Base-by-base conservation (phyloP, 2,113 vertebrate species). In the Porphyrio hochstetteri region DNA sequence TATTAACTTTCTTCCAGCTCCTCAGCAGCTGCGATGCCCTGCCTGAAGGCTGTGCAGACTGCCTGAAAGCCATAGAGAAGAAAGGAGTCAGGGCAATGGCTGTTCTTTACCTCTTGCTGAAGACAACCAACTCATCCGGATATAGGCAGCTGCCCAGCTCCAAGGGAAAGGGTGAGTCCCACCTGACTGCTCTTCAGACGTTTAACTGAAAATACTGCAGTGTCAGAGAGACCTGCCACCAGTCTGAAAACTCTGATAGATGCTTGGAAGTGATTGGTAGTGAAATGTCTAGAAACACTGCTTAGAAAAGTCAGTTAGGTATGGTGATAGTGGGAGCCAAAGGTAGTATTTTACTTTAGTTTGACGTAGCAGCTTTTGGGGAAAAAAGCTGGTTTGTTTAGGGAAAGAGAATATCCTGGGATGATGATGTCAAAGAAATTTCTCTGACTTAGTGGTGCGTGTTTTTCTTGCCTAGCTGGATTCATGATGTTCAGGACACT, bases 141-240 rank as follows among this genome's bases (percentile, higher is more conserved):
- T 97, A 97, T 11, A 88, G 18, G 48, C 75, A 95, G 69, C 93
- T 97, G 64, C 97, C 97, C 69, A 97, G 97, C 89, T 97, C 96
- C 70, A 85, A 86, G 74, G 96, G 91, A 59, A 96, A 94, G 40
- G 97, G 97, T 96, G 82, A 90, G 85, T 72, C 19, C 61, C 60
- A 29, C 76, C 27, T 60, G 24, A 16, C 29, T 60, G 75, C 40
- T 15, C 9, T 2, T 46, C 61, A 82, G 10, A 38, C 63, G 1
- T 44, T 92, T 57, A 36, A 11, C 61, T 82, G 64, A 84, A 79
- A 75, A 48, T 40, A 48, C 55, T 82, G 23, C 29, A 46, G 40
- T 46, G 42, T 15, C 29, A 63, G 16, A 50, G 46, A 48, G 11
- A 56, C 29, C 38, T 60, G 36, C 21, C 33, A 67, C 36, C 28